Evolutionary conservation across 2,797 vertebrate genomes (phyloP), one percentile per base, ranked within the genome.

Genomic region (Sebastes minor): DNA sequence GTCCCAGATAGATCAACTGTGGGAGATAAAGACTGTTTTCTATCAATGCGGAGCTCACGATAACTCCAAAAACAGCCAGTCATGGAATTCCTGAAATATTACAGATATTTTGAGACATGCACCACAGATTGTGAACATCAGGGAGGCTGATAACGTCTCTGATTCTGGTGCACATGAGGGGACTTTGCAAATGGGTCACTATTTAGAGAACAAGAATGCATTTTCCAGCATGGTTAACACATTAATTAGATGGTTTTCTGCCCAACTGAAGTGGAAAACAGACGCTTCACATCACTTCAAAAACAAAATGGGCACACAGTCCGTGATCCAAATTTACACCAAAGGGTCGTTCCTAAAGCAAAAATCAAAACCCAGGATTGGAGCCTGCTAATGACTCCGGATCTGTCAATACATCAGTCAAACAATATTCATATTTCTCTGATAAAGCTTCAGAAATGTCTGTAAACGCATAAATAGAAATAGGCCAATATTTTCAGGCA

Each of bases 141-240:
- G 80, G 46, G 57, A 59, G 18, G 59, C 62, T 33, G 72, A 73
- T 65, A 2, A 46, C 32, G 20, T 30, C 32, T 61, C 28, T 35
- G 60, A 23, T 30, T 76, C 28, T 16, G 49, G 5, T 67, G 35
- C 42, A 35, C 27, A 32, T n/a, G 32, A 60, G 28, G 60, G 38
- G n/a, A 11, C 65, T 55, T 35, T 70, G 42, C 38, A 89, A 84
- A 67, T 82, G 74, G 81, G 83, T 86, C 80, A 85, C 22, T 81
- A 23, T 65, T 57, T 33, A 20, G 59, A 65, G 64, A 6, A 23
- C 25, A 30, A 55, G 56, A 79, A 76, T 38, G 67, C 38, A 56
- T 70, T 71, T 74, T 81, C 69, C 80, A 71, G 71, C 33, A 1
- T 77, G 74, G 76, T 88, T 59, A 76, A 72, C 84, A 63, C 84